Conservation (phyloP, 1,140 invertebrate species). For the Chironomus striatipennis region DNA sequence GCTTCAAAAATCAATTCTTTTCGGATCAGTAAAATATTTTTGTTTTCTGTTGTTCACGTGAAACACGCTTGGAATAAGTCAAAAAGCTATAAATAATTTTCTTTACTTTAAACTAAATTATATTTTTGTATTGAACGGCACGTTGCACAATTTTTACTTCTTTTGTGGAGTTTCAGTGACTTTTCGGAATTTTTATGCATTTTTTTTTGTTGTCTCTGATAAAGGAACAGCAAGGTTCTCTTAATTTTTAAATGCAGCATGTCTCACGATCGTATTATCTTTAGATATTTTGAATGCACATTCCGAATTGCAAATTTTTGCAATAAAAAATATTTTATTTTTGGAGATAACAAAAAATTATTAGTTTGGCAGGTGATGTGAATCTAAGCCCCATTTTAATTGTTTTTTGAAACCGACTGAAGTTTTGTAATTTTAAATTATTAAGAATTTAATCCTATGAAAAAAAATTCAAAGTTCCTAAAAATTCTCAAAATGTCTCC, state of each 20-base stretch:
- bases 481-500: too few species aligned
- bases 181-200: background rate
- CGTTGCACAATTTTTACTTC: constrained; percentile 10
- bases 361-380: too few species aligned
- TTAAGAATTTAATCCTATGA: too few species aligned
- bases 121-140: background rate
- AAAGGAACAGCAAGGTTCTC: background rate
- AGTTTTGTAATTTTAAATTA: too few species aligned
- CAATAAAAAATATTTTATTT: too few species aligned
- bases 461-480: too few species aligned
- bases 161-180: too few species aligned
- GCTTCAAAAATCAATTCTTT: constrained; percentile 16
- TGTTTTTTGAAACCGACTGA: too few species aligned
- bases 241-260: background rate
- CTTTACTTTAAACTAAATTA: background rate
- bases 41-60: background rate
- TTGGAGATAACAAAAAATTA: too few species aligned
- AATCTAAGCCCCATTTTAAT: too few species aligned
- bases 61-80: background rate
- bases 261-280: background rate
- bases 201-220: background rate
- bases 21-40: background rate
- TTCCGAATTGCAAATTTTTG: too few species aligned
- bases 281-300: too few species aligned
- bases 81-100: constrained; percentile 20